A percentile compares a stretch with the other conserved stretches of the same genome.
These are phyloP conservation scores for Protobothrops mucrosquamatus DNA, from an alignment of 2,113 vertebrate genomes.

Conservation along the genomic window DNA sequence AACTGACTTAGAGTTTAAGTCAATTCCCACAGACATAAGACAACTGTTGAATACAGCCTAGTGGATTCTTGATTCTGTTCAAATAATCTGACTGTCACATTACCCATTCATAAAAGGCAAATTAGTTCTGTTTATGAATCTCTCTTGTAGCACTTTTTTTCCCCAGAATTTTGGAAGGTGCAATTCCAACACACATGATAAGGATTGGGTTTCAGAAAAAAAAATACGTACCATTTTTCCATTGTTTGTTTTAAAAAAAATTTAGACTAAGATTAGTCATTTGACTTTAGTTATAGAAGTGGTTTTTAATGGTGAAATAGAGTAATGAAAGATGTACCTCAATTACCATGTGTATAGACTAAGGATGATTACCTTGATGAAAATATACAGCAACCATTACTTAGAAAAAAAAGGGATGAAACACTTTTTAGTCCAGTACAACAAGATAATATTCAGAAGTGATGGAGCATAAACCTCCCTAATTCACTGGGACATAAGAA, in stretches of 20 bases:
- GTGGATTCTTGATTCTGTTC: neutral
- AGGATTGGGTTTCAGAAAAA: too few species aligned
- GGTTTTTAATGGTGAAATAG: neutral
- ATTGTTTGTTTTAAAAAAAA: too few species aligned
- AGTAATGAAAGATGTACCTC: neutral
- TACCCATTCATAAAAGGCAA: neutral
- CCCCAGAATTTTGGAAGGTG: too few species aligned
- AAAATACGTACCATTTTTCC: too few species aligned
- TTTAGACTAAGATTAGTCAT: too few species aligned
- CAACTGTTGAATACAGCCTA: neutral
- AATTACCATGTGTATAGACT: neutral
- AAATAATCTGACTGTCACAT: neutral
- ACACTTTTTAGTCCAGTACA: too few species aligned
- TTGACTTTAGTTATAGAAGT: too few species aligned
- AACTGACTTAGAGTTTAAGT: neutral
- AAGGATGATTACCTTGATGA: neutral
- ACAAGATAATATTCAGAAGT: too few species aligned
- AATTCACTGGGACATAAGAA: too few species aligned
- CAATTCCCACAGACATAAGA: neutral
- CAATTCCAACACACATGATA: too few species aligned
- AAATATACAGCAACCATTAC: neutral
- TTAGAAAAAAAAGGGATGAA: neutral
- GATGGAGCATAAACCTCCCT: too few species aligned
- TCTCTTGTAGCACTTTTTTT: too few species aligned
- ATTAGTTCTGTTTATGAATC: neutral